These are phyloP conservation scores for Axis porcinus DNA, from an alignment of 2,113 vertebrate genomes.

Conservation along the genomic window DNA sequence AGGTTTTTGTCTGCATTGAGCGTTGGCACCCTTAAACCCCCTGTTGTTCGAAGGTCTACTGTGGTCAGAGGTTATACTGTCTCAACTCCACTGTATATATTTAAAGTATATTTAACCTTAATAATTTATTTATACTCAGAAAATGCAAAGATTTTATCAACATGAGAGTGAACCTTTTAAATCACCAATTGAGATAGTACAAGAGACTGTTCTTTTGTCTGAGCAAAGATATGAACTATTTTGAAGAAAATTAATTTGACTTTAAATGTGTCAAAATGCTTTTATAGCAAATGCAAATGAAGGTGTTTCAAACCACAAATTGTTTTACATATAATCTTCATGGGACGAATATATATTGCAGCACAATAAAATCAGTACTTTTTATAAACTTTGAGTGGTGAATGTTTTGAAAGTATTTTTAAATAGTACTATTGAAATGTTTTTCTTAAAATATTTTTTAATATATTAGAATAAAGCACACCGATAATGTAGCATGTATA, in stretches of 20 bases:
- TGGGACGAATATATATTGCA: background rate
- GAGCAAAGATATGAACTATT: background rate
- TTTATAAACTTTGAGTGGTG: slow-evolving; percentile 23
- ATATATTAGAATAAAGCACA: background rate
- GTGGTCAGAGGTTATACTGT: background rate
- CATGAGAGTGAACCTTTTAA: background rate
- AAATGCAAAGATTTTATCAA: background rate
- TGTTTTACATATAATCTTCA: background rate
- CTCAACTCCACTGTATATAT: background rate
- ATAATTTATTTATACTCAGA: background rate
- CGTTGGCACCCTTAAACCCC: background rate
- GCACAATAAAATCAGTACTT: background rate
- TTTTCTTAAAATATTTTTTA: background rate
- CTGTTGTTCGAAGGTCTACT: background rate
- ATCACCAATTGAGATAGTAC: background rate
- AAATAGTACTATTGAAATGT: background rate
- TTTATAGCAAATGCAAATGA: slow-evolving; percentile 24
- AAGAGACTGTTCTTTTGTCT: background rate
- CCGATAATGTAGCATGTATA: background rate
- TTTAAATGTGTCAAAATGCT: background rate
- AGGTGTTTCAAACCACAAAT: background rate
- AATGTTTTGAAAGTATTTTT: slow-evolving; percentile 34
- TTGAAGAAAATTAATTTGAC: slow-evolving; percentile 5
- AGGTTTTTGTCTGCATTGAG: background rate
- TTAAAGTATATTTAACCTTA: background rate